Evolutionary conservation across 2,888 invertebrate species (phyloP), one percentile per base, ranked within the genome.

Genomic region (Calliphora vomitoria): DNA sequence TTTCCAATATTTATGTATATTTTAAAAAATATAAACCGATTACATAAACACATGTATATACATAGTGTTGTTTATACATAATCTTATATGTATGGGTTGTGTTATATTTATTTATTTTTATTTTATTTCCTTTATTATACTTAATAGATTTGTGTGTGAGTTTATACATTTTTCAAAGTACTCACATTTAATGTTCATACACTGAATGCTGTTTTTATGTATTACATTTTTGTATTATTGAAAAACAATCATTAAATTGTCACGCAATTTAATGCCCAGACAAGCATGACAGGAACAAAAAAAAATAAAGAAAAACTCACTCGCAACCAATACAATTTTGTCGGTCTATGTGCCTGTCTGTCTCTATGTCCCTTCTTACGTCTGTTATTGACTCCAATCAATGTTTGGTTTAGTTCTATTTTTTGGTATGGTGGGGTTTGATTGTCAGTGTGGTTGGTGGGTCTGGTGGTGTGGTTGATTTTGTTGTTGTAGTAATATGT

Each of bases 191-290:
- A 20, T 38, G 41, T 72, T 20, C 10, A 55, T 11, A 44, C 44
- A 44, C 58, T 72, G 13, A 38, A 35, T 35, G 4, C 25, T 55
- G 6, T 72, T 58, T 55, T 74, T 31, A 58, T 68, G 8, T 79
- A 55, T 20, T 18, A n/a, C 11, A 80, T 71, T 53, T 58, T 69
- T 18, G 25, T 69, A 69, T 68, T 64, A 68, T 75, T 68, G 58
- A 68, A 82, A 69, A 82, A 69, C 60, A 82, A 53, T 60, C 41
- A 69, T 76, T 76, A 62, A 82, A 69, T 41, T 82, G 69, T 82
- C 50, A 69, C 38, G 41, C 82, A 76, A 82, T 82, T 82, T 76
- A 68, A 68, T 75, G 75, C 47, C 50, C 82, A 82, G 38, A 75
- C 82, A 82, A 75, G 82, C 75, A 69, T 68, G 68, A 41, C 64